A percentile compares a stretch with the other conserved stretches of the same genome.
These are phyloP conservation scores for Sicus ferrugineus DNA, from an alignment of 2,888 invertebrate species.

Conservation along the genomic window DNA sequence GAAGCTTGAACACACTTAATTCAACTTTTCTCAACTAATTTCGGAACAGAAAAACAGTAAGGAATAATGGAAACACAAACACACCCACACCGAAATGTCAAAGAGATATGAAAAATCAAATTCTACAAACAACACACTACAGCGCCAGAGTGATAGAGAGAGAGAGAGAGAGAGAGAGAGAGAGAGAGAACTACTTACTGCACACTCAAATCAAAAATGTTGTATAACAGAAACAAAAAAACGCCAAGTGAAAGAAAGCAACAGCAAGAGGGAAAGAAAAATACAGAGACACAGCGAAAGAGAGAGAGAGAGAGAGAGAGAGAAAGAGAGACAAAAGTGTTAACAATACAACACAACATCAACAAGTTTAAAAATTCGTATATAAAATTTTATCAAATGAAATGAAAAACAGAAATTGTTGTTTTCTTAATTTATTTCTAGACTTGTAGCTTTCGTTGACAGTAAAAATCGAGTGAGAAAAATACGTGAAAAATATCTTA, in stretches of 20 bases:
- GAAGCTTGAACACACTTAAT: too few relatives aligned
- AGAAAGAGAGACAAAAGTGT: not conserved
- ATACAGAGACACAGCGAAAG: not conserved
- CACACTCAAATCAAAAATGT: slow-evolving; percentile 10
- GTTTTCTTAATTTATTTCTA: not conserved
- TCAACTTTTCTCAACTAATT: not conserved
- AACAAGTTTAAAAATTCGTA: slow-evolving; percentile 27
- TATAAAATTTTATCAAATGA: slow-evolving; percentile 18
- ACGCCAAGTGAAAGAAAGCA: not conserved
- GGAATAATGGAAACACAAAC: slow-evolving; percentile 33
- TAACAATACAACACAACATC: slow-evolving; percentile 21
- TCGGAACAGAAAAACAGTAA: slow-evolving; percentile 30
- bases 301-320: not conserved
- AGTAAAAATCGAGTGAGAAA: slow-evolving; percentile 39
- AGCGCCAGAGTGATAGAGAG: slow-evolving; percentile 28
- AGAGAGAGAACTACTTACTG: slow-evolving; percentile 30
- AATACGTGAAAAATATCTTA: slow-evolving; percentile 42
- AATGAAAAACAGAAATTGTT: slow-evolving; percentile 37
- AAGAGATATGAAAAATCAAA: not conserved
- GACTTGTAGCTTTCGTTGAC: slow-evolving; percentile 15
- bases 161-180: slow-evolving; percentile 23
- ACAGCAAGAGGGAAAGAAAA: not conserved
- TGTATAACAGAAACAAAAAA: not conserved
- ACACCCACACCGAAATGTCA: slow-evolving; percentile 43
- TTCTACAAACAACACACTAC: slow-evolving; percentile 3